Evolutionary conservation across 2,888 invertebrate species (phyloP).

Genomic region (Chrysotoxum bicinctum): DNA sequence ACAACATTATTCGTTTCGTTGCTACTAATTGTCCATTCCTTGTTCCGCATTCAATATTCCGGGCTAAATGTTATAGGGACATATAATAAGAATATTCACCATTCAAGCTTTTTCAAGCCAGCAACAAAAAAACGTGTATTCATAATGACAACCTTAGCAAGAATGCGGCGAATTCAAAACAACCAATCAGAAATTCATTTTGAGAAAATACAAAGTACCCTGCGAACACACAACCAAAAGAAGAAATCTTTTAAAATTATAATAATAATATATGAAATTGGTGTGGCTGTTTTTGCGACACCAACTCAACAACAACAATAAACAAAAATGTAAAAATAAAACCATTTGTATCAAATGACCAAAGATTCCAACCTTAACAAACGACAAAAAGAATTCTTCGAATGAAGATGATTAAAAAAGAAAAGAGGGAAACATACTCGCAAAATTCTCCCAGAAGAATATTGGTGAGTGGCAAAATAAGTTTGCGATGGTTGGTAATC

Average conservation of each 20-base stretch:
- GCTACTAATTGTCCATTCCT: too few relatives aligned
- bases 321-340: constrained; percentile 33
- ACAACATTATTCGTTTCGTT: too few relatives aligned
- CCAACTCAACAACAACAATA: constrained; percentile 3
- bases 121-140: not conserved
- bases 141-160: not conserved
- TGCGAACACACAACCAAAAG: not conserved
- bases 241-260: constrained; percentile 19
- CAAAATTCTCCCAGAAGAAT: constrained; percentile 18
- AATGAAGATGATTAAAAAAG: constrained; percentile 24
- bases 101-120: not conserved
- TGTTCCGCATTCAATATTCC: not conserved
- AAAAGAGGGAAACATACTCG: constrained; percentile 4
- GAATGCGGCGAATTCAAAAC: constrained; percentile 39
- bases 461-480: constrained; percentile 13
- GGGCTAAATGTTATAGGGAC: too few relatives aligned
- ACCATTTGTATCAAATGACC: not conserved
- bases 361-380: constrained; percentile 2
- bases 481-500: constrained; percentile 25
- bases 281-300: not conserved
- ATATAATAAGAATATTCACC: not conserved
- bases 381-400: constrained; percentile 19
- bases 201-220: constrained; percentile 15
- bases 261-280: not conserved
- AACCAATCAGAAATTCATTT: constrained; percentile 21